These are phyloP conservation scores for Charadrius vociferus DNA, from an alignment of 2,113 vertebrate species.

Conservation along the genomic window DNA sequence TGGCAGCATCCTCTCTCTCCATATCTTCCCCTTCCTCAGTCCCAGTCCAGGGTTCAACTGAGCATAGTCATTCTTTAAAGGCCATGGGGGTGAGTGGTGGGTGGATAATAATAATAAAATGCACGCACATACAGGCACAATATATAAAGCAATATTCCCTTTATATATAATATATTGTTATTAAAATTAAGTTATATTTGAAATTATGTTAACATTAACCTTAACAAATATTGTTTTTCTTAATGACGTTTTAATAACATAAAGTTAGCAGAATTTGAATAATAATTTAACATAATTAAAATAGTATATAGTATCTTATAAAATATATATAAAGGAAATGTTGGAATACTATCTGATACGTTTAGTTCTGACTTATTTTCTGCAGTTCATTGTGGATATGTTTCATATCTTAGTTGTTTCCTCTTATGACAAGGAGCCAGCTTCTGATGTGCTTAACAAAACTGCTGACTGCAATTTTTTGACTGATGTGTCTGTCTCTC, in stretches of 20 bases:
- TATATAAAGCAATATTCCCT: background rate
- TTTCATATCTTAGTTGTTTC: background rate
- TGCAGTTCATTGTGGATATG: background rate
- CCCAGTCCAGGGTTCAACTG: background rate
- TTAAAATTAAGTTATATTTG: background rate
- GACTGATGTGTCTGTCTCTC: background rate
- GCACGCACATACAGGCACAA: fast-evolving
- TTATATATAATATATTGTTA: background rate
- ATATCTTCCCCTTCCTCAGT: background rate
- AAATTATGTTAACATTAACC: background rate
- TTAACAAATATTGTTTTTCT: background rate
- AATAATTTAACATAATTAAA: background rate
- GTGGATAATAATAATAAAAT: background rate
- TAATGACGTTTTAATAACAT: background rate
- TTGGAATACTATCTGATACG: fast-evolving
- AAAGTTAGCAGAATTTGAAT: background rate
- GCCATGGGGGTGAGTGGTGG: too few relatives aligned
- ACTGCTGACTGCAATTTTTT: background rate
- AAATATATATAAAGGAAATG: background rate
- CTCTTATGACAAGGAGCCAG: background rate
- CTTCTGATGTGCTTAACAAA: background rate
- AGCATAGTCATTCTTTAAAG: background rate
- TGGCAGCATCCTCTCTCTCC: background rate
- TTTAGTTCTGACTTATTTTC: background rate
- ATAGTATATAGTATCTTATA: background rate